Conservation (phyloP, 1,140 invertebrate species). For the Diabrotica undecimpunctata region DNA sequence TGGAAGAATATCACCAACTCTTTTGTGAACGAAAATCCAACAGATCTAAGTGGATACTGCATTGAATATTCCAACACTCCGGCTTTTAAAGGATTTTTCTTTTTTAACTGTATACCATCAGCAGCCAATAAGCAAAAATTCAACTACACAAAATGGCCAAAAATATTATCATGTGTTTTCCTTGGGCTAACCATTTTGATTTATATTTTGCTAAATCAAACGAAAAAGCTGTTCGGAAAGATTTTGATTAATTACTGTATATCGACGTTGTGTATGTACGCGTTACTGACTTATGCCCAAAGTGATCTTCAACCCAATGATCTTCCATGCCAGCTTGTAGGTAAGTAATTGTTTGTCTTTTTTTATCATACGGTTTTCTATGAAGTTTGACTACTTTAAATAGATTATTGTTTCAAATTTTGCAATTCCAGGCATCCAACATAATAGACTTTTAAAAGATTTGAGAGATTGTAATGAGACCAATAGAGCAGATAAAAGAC, state of each 20-base stretch:
- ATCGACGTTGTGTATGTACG: not conserved
- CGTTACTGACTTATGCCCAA: slow-evolving; percentile 8
- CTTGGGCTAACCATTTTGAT: slow-evolving; percentile 13
- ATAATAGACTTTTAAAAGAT: too few relatives aligned
- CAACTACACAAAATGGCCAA: slow-evolving; percentile 13
- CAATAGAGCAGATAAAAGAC: too few relatives aligned
- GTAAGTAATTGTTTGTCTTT: not conserved
- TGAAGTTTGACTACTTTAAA: too few relatives aligned
- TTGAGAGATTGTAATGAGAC: too few relatives aligned
- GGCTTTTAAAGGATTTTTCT: slow-evolving; percentile 6
- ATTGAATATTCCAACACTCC: slow-evolving; percentile 12
- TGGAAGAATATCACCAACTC: slow-evolving; percentile 12
- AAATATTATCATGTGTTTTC: slow-evolving; percentile 19
- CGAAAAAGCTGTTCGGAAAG: slow-evolving; percentile 19
- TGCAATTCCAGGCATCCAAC: too few relatives aligned
- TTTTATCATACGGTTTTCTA: slow-evolving; percentile 6
- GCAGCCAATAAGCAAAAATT: slow-evolving; percentile 5
- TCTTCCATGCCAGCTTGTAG: not conserved
- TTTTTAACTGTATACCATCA: slow-evolving; percentile 14
- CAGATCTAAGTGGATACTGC: slow-evolving; percentile 6
- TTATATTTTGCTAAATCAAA: slow-evolving; percentile 14
- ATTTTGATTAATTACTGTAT: slow-evolving; percentile 23
- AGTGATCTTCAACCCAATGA: not conserved
- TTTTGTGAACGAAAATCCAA: slow-evolving; percentile 10
- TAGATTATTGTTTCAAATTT: too few relatives aligned